phyloP scores from a whole-genome alignment of 1,140 invertebrate genomes.

The Nasonia longicornis region DNA sequence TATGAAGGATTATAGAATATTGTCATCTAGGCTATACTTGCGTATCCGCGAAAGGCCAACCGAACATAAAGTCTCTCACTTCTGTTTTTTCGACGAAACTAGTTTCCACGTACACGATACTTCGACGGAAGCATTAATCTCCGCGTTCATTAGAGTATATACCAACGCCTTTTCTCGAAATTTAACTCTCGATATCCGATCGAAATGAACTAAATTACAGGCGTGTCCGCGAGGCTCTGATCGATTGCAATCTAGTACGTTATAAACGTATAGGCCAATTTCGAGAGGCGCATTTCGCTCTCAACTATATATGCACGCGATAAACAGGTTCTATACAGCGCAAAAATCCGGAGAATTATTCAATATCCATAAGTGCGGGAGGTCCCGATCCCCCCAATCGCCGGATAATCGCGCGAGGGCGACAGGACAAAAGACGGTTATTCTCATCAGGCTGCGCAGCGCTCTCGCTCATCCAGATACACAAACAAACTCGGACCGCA shows the following conservation, averaged over 20 bases:
- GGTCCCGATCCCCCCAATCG: neutral
- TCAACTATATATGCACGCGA: no score
- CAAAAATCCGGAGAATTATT: neutral
- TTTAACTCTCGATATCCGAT: no score
- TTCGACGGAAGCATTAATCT: neutral
- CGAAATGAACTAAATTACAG: neutral
- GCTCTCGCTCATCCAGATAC: neutral
- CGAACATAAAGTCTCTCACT: neutral
- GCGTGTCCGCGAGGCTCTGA: neutral
- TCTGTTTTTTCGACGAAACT: neutral
- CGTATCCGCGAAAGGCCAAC: neutral
- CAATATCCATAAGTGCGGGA: neutral
- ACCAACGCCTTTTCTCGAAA: neutral
- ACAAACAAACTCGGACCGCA: conserved; percentile 17
- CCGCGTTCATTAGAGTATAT: no score
- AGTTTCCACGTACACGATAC: neutral
- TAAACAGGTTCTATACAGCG: no score
- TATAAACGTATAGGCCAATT: no score
- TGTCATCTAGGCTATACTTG: no score
- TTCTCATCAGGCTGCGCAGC: no score
- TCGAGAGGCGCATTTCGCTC: no score
- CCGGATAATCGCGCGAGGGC: conserved; percentile 1
- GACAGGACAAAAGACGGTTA: conserved; percentile 3
- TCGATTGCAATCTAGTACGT: no score
- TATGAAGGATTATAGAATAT: no score